Conservation (phyloP, 2,797 vertebrate species). For the Phalanger gymnotis region DNA sequence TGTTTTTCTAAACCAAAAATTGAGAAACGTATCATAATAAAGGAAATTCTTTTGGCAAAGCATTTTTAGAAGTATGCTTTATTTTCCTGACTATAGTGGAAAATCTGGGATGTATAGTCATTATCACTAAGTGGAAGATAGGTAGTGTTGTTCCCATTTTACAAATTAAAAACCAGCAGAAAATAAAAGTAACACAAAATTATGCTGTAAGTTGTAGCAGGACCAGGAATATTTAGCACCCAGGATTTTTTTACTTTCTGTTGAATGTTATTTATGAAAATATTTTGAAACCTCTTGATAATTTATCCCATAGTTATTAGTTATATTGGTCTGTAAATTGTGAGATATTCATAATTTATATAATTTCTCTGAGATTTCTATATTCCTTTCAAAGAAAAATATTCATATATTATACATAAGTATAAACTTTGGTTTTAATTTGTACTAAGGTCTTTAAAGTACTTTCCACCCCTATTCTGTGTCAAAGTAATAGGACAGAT, state of each 20-base stretch:
- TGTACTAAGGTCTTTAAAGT: background rate
- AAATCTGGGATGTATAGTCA: background rate
- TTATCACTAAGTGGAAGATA: background rate
- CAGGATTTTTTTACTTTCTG: background rate
- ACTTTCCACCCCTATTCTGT: background rate
- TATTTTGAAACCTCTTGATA: background rate
- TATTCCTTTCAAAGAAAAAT: background rate
- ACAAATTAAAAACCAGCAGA: background rate
- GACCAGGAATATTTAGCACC: background rate
- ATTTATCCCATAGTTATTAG: background rate
- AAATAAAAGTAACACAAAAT: background rate
- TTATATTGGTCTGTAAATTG: background rate
- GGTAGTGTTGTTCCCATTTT: background rate
- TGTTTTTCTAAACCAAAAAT: background rate
- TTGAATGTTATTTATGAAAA: background rate
- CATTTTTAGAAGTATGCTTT: background rate
- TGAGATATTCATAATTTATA: background rate
- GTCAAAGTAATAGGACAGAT: background rate
- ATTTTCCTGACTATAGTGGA: background rate
- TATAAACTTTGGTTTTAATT: background rate
- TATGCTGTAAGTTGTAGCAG: background rate
- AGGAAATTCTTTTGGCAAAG: background rate
- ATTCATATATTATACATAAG: background rate
- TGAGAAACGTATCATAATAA: background rate
- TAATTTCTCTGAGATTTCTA: background rate